phyloP scores from a whole-genome alignment of 2,113 vertebrate genomes.

The Thunnus maccoyii region DNA sequence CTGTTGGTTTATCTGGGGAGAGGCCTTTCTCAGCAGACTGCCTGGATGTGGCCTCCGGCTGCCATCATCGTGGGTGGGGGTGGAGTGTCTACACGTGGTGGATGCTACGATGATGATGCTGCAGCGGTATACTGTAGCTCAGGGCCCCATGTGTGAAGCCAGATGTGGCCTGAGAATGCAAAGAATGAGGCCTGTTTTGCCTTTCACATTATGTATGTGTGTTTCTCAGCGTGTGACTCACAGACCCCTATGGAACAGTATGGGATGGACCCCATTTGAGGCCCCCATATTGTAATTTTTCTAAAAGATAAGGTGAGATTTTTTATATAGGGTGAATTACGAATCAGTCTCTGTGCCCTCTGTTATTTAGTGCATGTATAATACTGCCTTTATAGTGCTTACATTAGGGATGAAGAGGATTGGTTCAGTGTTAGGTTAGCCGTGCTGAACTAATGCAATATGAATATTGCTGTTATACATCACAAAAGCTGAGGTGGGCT shows the following conservation, averaged over 20 bases:
- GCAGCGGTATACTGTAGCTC: constrained; percentile 4
- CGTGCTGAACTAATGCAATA: constrained; percentile 16
- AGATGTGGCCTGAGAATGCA: constrained; percentile 64
- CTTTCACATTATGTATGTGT: constrained; percentile 8
- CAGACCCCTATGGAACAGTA: constrained; percentile 8
- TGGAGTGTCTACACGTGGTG: constrained; percentile 8
- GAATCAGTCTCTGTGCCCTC: background rate
- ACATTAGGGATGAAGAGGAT: constrained; percentile 31
- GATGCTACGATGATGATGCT: constrained; percentile 28
- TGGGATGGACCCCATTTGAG: background rate
- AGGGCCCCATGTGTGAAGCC: constrained; percentile 36
- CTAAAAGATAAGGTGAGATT: constrained; percentile 11
- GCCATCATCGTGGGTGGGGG: constrained; percentile 26
- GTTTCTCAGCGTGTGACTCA: background rate
- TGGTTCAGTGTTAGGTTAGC: constrained; percentile 38
- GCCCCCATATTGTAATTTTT: background rate
- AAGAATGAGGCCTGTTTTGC: constrained; percentile 45
- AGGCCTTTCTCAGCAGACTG: constrained; percentile 33
- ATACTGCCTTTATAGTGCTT: constrained; percentile 20
- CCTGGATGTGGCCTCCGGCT: constrained; percentile 32
- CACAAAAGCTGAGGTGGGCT: constrained; percentile 24
- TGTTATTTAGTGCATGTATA: constrained; percentile 39
- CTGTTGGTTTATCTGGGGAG: constrained; percentile 16
- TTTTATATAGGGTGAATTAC: background rate
- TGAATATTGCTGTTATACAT: constrained; percentile 23